Percentiles rank a stretch among this genome's conserved stretches.
These are phyloP conservation scores for Tholera decimalis DNA, from an alignment of 2,888 invertebrate genomes.

Conservation along the genomic window DNA sequence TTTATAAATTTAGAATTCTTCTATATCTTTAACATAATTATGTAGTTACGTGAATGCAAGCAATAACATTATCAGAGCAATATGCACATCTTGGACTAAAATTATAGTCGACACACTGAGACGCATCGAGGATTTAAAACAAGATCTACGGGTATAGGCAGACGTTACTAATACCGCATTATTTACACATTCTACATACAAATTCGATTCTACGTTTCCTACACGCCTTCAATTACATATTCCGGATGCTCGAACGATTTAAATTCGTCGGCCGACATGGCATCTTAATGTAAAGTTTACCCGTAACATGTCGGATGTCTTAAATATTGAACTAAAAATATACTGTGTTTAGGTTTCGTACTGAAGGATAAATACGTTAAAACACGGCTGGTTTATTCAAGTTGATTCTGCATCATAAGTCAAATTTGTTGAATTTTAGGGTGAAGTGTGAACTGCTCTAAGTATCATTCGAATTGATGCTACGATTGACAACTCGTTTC, in stretches of 20 bases:
- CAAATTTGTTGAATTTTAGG: too few species aligned
- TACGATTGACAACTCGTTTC: too few species aligned
- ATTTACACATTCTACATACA: constrained; percentile 60
- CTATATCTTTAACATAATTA: too few species aligned
- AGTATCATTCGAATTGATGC: too few species aligned
- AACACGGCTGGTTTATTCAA: too few species aligned
- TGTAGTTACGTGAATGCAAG: too few species aligned
- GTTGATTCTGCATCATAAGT: too few species aligned
- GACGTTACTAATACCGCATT: constrained; percentile 49
- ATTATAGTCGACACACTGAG: too few species aligned
- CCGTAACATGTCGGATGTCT: constrained; percentile 24
- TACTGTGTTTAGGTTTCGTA: neutral
- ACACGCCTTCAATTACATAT: constrained; percentile 72
- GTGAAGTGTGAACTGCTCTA: too few species aligned
- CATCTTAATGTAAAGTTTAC: constrained; percentile 52
- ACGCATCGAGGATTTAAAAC: constrained; percentile 3
- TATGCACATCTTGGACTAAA: too few species aligned
- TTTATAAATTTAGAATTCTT: too few species aligned
- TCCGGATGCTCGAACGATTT: constrained; percentile 73
- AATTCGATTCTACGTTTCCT: constrained; percentile 65
- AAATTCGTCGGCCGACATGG: constrained; percentile 68
- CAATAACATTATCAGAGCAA: too few species aligned
- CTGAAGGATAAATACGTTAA: neutral
- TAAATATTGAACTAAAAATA: constrained; percentile 5
- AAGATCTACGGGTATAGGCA: constrained; percentile 7